Percentiles rank a stretch among this genome's conserved stretches.
Evolutionary conservation across 2,797 vertebrate species (phyloP).

Genomic region (Xiphorhynchus erythropygius): DNA sequence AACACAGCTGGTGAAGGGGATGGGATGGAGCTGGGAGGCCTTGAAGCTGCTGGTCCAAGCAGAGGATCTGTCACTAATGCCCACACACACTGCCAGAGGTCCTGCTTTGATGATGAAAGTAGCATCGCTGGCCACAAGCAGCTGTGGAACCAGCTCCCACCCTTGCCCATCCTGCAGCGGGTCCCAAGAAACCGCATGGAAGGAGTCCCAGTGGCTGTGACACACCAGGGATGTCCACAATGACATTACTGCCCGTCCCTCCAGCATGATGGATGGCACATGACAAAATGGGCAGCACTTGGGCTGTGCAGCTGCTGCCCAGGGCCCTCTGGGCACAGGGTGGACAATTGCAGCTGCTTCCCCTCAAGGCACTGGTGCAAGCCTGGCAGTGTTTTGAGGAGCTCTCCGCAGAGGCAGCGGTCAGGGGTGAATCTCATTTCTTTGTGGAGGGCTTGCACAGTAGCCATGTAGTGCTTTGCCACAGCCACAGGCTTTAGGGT

Average conservation of each 20-base stretch:
- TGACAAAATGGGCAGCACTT: background rate
- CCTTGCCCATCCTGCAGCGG: accelerated
- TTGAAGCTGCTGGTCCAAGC: background rate
- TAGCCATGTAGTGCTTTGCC: background rate
- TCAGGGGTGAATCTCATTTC: background rate
- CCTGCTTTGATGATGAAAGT: background rate
- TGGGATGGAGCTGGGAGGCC: background rate
- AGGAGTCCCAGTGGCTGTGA: background rate
- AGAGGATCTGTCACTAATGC: background rate
- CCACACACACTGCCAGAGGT: background rate
- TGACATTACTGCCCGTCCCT: background rate
- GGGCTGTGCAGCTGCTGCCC: accelerated
- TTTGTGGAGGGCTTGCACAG: background rate
- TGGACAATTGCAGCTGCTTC: background rate
- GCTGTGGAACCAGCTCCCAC: accelerated
- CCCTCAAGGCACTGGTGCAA: background rate
- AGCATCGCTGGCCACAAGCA: background rate
- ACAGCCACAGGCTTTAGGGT: background rate
- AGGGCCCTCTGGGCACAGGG: background rate
- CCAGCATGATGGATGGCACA: accelerated
- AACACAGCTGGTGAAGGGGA: background rate
- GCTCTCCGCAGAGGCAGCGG: background rate
- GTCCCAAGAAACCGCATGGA: accelerated
- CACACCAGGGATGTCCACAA: background rate
- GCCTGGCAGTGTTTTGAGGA: background rate